Evolutionary conservation across 2,888 invertebrate species (phyloP).

Genomic region (Exocentrus adspersus): DNA sequence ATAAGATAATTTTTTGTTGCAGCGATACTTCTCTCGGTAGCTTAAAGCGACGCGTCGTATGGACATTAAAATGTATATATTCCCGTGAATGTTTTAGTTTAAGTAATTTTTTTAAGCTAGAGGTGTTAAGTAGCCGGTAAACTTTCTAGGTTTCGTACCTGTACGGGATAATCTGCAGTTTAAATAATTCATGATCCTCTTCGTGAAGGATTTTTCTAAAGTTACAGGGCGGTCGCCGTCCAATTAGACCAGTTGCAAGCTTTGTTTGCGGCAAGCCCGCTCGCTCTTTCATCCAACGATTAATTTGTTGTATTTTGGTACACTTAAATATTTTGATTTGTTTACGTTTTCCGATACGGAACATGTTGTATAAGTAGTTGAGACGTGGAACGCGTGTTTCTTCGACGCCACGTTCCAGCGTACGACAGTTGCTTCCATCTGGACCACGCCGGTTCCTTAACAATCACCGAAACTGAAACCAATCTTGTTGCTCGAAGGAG

Average conservation of each 20-base stretch:
- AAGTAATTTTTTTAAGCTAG: not conserved
- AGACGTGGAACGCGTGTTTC: not conserved
- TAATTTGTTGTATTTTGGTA: not conserved
- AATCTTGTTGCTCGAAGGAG: too few relatives aligned
- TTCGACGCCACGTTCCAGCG: not conserved
- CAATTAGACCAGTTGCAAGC: too few relatives aligned
- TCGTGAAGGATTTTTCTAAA: too few relatives aligned
- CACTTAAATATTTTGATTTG: not conserved
- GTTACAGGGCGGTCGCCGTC: too few relatives aligned
- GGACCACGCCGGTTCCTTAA: not conserved
- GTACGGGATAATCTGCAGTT: not conserved
- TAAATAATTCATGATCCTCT: not conserved
- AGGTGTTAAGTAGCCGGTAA: not conserved
- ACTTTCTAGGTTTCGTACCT: not conserved
- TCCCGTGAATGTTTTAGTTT: not conserved
- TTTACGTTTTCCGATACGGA: too few relatives aligned
- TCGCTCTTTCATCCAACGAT: not conserved
- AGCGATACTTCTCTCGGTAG: too few relatives aligned
- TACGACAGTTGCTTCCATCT: slow-evolving; percentile 17
- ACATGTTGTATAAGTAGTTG: too few relatives aligned
- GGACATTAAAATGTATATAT: too few relatives aligned
- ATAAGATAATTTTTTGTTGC: too few relatives aligned
- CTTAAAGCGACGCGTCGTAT: too few relatives aligned
- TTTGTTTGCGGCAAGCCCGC: not conserved
- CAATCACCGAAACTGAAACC: too few relatives aligned